Evolutionary conservation across 1,140 invertebrate species (phyloP).

Genomic region (Pinna nobilis): DNA sequence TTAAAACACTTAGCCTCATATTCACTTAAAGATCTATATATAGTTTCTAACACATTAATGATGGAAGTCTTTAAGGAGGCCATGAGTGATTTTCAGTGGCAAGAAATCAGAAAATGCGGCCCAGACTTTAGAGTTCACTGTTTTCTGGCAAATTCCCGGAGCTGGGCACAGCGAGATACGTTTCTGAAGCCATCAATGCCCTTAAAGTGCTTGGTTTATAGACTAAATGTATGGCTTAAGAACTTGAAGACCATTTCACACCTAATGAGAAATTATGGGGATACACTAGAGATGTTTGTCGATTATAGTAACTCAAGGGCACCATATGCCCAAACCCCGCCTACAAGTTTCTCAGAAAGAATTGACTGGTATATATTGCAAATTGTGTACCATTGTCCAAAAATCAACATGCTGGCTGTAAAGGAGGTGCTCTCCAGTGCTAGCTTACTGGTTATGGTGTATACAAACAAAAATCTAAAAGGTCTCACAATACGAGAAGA

Average conservation of each 20-base stretch:
- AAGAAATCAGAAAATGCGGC: constrained; percentile 22
- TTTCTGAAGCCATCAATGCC: constrained; percentile 36
- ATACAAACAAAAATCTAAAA: constrained; percentile 16
- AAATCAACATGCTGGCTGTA: constrained; percentile 14
- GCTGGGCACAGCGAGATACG: constrained; percentile 32
- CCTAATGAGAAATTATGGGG: constrained; percentile 7
- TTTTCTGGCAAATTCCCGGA: constrained; percentile 10
- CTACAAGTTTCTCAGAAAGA: neutral
- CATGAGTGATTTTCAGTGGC: constrained; percentile 28
- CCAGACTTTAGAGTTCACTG: constrained; percentile 34
- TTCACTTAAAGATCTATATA: constrained; percentile 20
- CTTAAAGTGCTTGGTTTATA: constrained; percentile 25
- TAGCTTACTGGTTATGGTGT: constrained; percentile 21
- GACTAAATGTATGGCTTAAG: constrained; percentile 29
- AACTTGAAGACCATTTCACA: constrained; percentile 4
- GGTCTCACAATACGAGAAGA: constrained; percentile 28
- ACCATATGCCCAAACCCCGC: constrained; percentile 10
- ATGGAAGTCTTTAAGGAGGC: constrained; percentile 33
- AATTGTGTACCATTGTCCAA: constrained; percentile 21
- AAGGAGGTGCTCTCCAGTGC: constrained; percentile 39
- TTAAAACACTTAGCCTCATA: constrained; percentile 27
- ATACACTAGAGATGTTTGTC: constrained; percentile 24
- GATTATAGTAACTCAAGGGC: constrained; percentile 23
- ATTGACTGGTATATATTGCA: constrained; percentile 25
- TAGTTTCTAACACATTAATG: constrained; percentile 26